Evolutionary conservation across 1,140 invertebrate species (phyloP).

Genomic region (Pinna nobilis): DNA sequence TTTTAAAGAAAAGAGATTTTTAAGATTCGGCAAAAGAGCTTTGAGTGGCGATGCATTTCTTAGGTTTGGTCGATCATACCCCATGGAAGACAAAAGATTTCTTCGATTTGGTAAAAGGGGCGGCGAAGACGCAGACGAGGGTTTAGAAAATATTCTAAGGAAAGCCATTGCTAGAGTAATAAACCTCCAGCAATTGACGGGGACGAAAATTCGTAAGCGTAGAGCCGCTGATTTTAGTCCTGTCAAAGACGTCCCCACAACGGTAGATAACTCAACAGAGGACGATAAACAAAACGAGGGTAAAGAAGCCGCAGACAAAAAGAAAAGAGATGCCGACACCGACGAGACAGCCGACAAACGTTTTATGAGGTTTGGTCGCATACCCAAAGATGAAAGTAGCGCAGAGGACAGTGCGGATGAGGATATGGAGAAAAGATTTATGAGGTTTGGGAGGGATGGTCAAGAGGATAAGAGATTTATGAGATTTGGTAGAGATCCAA

Average conservation of each 20-base stretch:
- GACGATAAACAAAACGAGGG: conserved; percentile 9
- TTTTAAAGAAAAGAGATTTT: conserved; percentile 59
- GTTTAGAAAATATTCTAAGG: conserved; percentile 43
- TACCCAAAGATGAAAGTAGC: conserved; percentile 29
- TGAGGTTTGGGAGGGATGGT: conserved; percentile 54
- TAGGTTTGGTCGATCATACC: conserved; percentile 56
- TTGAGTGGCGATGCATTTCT: conserved; percentile 63
- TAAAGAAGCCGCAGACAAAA: conserved; percentile 40
- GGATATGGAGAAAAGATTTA: conserved; percentile 46
- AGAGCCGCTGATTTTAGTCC: conserved; percentile 40
- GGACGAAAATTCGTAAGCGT: conserved; percentile 44
- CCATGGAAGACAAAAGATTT: conserved; percentile 61
- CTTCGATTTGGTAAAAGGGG: conserved; percentile 63
- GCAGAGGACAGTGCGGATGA: conserved; percentile 51
- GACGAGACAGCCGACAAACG: conserved; percentile 48
- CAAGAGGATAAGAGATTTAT: conserved; percentile 45
- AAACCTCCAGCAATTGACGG: conserved; percentile 37
- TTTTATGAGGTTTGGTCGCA: conserved; percentile 62
- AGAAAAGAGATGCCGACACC: conserved; percentile 46
- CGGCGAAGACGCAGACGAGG: conserved; percentile 37
- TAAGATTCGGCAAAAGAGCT: conserved; percentile 60
- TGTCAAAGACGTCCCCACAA: conserved; percentile 33
- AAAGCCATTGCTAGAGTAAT: conserved; percentile 39
- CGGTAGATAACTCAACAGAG: neutral
- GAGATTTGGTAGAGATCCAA: conserved; percentile 43